phyloP scores from a whole-genome alignment of 30 jellyfish, hydroid and myxozoan species.

The Rhopilema esculentum region DNA sequence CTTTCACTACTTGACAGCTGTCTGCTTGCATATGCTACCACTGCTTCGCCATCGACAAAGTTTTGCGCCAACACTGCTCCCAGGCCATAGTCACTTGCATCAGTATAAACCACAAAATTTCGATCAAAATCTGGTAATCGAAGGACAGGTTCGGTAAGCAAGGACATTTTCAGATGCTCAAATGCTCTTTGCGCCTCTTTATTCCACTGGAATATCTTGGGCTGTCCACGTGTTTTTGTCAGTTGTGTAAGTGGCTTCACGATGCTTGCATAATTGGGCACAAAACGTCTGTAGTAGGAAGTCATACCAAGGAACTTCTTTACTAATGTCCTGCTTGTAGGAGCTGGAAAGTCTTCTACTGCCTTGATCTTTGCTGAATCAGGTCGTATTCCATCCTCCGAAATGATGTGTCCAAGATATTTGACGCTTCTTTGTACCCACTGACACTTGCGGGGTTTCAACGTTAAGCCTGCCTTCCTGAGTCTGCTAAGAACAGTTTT shows the following conservation, averaged over 20 bases:
- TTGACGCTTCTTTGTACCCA: conserved; percentile 28
- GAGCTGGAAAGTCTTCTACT: conserved; percentile 55
- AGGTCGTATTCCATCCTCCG: conserved; percentile 38
- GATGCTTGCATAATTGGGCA: conserved; percentile 54
- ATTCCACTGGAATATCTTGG: conserved; percentile 25
- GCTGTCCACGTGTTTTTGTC: not conserved
- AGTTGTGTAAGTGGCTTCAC: too few species aligned
- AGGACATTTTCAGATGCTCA: conserved; percentile 32
- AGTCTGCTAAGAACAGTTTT: conserved; percentile 32
- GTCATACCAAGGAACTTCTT: conserved; percentile 55
- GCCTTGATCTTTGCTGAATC: conserved; percentile 21
- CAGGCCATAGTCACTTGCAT: conserved; percentile 7
- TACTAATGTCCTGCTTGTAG: conserved; percentile 29
- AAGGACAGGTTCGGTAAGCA: conserved; percentile 6
- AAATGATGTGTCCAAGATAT: conserved; percentile 56
- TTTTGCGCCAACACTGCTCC: conserved; percentile 43
- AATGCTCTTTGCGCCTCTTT: conserved; percentile 3
- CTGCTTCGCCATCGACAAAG: conserved; percentile 46
- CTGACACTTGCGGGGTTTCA: conserved; percentile 65
- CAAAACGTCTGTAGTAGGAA: conserved; percentile 51
- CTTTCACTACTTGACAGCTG: conserved; percentile 25
- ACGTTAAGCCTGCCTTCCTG: conserved; percentile 36
- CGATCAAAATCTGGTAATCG: conserved; percentile 55
- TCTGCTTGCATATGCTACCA: conserved; percentile 61
- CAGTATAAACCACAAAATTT: conserved; percentile 15